Base-by-base conservation (phyloP, 2,797 vertebrate species). In the Diceros bicornis region DNA sequence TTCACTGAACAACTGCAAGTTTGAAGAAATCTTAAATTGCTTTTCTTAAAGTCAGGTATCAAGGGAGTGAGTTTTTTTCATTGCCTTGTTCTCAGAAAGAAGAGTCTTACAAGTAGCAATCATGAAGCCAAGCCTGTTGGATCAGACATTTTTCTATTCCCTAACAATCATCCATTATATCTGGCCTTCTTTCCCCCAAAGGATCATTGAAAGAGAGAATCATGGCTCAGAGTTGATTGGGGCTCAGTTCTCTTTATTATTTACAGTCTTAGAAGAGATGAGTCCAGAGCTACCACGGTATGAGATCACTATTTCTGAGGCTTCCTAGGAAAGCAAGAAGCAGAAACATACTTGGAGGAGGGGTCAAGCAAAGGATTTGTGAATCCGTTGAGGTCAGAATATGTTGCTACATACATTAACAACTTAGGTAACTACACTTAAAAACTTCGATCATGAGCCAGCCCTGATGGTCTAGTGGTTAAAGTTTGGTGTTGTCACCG, bases 11-110 rank as follows among this genome's bases (percentile, higher is more conserved):
- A 68, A 75, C n/a, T 62, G 20, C 16, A 81, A 66, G 8, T 91
- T 84, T 77, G 69, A 52, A 75, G 69, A 52, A 91, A 93, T 91
- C 37, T 95, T 96, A 89, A 91, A 96, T 88, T 87, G 64, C 64
- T 96, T 96, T 79, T 72, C 82, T 97, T 94, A 62, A 96, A 95
- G 57, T 88, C 37, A 55, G 57, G 59, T 41, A 83, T 92, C 66
- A n/a, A 62, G 95, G 66, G 81, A 87, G 7, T 66, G 66, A 77
- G 27, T 91, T 89, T 84, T 50, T 74, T 89, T 95, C 52, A 71
- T 29, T 12, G 23, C 7, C 47, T 86, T 95, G 25, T 86, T 94
- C 82, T 90, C 57, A 78, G 79, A 92, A 94, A 92, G 81, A 89
- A 95, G 21, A 61, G 34, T 37, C 68, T 91, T 81, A 34, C 9